These are phyloP conservation scores for Spilosoma lubricipeda DNA, from an alignment of 2,888 invertebrate species.

Conservation along the genomic window DNA sequence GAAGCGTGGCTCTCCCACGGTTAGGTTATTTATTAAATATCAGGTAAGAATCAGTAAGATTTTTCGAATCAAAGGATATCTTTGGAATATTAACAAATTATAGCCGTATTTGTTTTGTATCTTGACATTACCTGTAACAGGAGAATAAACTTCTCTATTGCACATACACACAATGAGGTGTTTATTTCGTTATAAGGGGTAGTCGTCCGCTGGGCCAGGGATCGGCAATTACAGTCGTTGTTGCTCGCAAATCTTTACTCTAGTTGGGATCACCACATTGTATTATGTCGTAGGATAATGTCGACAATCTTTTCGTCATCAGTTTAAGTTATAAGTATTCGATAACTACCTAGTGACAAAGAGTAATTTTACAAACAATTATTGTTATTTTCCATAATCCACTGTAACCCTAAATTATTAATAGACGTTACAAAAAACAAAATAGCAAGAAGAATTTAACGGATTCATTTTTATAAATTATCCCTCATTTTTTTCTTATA, in stretches of 20 bases:
- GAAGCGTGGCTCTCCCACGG: too few species aligned
- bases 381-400: background rate
- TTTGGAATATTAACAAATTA: background rate
- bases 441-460: background rate
- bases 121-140: background rate
- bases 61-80: too few species aligned
- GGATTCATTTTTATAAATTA: background rate
- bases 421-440: background rate
- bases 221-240: conserved; percentile 34
- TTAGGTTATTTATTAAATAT: too few species aligned
- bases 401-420: background rate
- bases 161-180: conserved; percentile 8
- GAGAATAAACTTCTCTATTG: background rate
- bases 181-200: conserved; percentile 33
- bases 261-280: conserved; percentile 25
- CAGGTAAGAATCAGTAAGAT: too few species aligned
- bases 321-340: background rate
- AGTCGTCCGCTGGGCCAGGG: conserved; percentile 1
- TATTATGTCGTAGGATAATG: conserved; percentile 19
- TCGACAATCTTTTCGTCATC: background rate
- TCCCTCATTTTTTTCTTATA: background rate
- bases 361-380: background rate
- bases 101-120: background rate
- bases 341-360: background rate
- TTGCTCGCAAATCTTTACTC: conserved; percentile 10